phyloP scores from a whole-genome alignment of 1,140 invertebrate genomes.

The Formica selysi region DNA sequence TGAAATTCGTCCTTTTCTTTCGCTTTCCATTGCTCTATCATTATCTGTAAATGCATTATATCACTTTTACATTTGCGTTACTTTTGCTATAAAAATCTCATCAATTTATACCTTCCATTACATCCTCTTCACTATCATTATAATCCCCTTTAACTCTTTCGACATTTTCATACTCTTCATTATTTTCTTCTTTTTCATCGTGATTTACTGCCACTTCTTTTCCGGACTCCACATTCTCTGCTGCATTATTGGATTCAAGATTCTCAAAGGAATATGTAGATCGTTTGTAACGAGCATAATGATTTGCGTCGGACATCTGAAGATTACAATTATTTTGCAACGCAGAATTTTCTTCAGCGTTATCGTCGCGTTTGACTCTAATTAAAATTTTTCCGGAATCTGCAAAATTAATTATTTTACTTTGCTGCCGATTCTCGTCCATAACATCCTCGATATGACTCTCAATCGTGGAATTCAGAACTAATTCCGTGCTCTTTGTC shows the following conservation, averaged over 20 bases:
- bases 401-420: conserved; percentile 1
- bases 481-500: neutral
- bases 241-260: conserved; percentile 11
- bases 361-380: neutral
- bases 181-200: conserved; percentile 19
- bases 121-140: conserved; percentile 49
- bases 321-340: neutral
- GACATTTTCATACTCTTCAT: conserved; percentile 62
- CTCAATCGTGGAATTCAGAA: neutral
- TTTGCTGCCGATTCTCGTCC: neutral
- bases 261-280: neutral
- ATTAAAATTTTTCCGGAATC: neutral
- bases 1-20: neutral
- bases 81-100: neutral
- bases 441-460: neutral
- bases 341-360: neutral
- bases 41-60: neutral
- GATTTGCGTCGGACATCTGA: neutral
- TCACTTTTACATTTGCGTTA: conserved; percentile 7
- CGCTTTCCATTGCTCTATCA: neutral
- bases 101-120: conserved; percentile 39
- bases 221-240: neutral
- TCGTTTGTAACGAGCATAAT: conserved; percentile 23
- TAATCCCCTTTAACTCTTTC: conserved; percentile 41
- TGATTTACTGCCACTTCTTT: neutral